A percentile compares a stretch with the other conserved stretches of the same genome.
These are phyloP conservation scores for Oostethus manadensis DNA, from an alignment of 2,113 vertebrate genomes.

Conservation along the genomic window DNA sequence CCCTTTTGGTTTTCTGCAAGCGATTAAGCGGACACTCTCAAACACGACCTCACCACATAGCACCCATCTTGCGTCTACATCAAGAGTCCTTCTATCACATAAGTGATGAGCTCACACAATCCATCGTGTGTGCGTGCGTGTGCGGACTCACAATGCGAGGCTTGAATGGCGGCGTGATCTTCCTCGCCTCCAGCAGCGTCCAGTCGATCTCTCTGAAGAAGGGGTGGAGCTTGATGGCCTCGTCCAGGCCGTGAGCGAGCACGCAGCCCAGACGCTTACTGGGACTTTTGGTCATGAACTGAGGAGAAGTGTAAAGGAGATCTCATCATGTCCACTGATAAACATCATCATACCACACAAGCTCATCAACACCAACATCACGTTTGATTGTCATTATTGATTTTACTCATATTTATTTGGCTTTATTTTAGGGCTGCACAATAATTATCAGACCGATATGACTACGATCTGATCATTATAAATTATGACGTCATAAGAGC, in stretches of 20 bases:
- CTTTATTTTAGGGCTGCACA: too few relatives aligned
- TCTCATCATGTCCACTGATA: neutral
- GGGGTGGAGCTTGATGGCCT: constrained; percentile 88
- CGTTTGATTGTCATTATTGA: too few relatives aligned
- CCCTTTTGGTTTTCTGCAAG: constrained; percentile 96
- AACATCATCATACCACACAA: neutral
- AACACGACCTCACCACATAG: neutral
- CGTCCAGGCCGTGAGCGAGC: constrained; percentile 82
- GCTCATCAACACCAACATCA: neutral
- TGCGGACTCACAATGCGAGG: constrained; percentile 89
- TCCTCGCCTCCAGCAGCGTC: constrained; percentile 91
- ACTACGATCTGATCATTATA: too few relatives aligned
- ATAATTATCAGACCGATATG: too few relatives aligned
- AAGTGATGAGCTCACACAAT: neutral
- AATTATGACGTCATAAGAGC: too few relatives aligned
- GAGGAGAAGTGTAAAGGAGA: neutral
- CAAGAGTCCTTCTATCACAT: neutral
- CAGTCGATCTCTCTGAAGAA: constrained; percentile 99
- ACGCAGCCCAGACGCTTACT: constrained; percentile 92
- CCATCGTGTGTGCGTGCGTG: neutral
- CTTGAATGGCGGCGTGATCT: constrained; percentile 93
- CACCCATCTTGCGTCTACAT: neutral
- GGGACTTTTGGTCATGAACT: constrained; percentile 99
- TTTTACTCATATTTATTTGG: too few relatives aligned
- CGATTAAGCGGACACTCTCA: too few relatives aligned